Evolutionary conservation across 2,888 invertebrate genomes (phyloP).

Genomic region (Yponomeuta sedellus): DNA sequence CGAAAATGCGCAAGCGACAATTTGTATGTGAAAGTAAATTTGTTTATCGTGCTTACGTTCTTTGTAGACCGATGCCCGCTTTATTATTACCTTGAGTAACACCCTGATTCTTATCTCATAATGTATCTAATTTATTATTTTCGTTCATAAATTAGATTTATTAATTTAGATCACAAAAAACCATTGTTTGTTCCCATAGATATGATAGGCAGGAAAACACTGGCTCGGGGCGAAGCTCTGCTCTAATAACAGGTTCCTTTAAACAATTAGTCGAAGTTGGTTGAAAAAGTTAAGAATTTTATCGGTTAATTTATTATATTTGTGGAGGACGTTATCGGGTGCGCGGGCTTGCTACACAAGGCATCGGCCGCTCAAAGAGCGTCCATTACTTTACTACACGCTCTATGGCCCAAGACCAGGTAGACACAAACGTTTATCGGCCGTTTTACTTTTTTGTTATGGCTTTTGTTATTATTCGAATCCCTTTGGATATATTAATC

Average conservation of each 20-base stretch:
- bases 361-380: conserved; percentile 27
- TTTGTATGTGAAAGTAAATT: background rate
- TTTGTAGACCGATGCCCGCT: background rate
- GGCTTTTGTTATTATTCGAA: conserved; percentile 65
- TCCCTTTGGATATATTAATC: conserved; percentile 72
- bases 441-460: conserved; percentile 69
- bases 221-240: conserved; percentile 41
- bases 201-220: conserved; percentile 24
- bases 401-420: conserved; percentile 40
- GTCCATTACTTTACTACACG: conserved; percentile 12
- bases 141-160: conserved; percentile 6
- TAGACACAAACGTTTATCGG: conserved; percentile 65
- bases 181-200: conserved; percentile 37
- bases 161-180: conserved; percentile 20
- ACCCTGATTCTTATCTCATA: conserved; percentile 4
- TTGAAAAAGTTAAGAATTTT: conserved; percentile 59
- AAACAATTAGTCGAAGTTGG: conserved; percentile 65
- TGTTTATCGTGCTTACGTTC: background rate
- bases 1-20: background rate
- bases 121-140: conserved; percentile 6
- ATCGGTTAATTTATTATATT: conserved; percentile 72
- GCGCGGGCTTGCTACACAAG: conserved; percentile 18
- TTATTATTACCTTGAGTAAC: background rate
- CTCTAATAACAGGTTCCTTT: conserved; percentile 59
- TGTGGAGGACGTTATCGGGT: conserved; percentile 63